Evolutionary conservation across 2,797 vertebrate species (phyloP).

Genomic region (Pterois miles): DNA sequence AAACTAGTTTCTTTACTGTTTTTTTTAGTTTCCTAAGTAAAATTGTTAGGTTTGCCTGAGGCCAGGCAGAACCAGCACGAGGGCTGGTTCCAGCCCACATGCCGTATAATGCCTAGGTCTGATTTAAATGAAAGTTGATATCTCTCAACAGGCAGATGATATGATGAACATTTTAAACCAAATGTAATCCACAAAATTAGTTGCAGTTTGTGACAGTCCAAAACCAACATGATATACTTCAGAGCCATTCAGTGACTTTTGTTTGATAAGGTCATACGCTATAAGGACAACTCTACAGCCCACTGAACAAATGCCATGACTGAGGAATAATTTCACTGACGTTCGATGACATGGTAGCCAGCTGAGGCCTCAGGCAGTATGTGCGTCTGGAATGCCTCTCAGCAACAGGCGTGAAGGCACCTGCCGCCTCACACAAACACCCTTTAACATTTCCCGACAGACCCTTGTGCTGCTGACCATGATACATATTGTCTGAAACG

Average conservation of each 20-base stretch:
- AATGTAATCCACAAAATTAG: neutral
- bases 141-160: neutral
- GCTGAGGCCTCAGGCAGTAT: conserved; percentile 21
- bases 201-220: neutral
- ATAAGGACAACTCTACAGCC: neutral
- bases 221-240: neutral
- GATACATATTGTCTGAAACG: neutral
- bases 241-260: neutral
- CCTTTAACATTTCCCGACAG: conserved; percentile 14
- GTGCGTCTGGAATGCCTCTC: conserved; percentile 1
- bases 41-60: too few relatives aligned
- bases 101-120: too few relatives aligned
- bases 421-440: conserved; percentile 37
- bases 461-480: neutral
- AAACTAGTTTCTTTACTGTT: too few relatives aligned
- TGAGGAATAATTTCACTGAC: conserved; percentile 18
- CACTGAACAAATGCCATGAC: neutral
- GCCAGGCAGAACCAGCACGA: too few relatives aligned
- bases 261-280: neutral
- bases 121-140: neutral
- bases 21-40: too few relatives aligned
- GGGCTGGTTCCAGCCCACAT: too few relatives aligned
- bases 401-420: conserved; percentile 58
- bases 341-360: conserved; percentile 22
- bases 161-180: neutral